A percentile compares a stretch with the other conserved stretches of the same genome.
phyloP scores from a whole-genome alignment of 2,888 invertebrate species.

The Melikaiella ostensackeni region DNA sequence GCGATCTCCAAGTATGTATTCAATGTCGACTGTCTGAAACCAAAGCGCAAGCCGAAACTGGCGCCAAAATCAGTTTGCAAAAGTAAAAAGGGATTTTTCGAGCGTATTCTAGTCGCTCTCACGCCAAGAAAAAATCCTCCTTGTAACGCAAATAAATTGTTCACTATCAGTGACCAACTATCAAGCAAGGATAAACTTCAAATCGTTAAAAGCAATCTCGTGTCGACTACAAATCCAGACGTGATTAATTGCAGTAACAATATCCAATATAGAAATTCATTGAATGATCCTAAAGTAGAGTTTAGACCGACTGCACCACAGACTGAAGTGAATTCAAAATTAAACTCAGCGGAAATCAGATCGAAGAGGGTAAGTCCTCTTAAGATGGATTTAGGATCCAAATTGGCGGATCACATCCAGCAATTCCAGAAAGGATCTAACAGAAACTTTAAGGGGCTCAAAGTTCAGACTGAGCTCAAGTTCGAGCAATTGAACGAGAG shows the following conservation, averaged over 20 bases:
- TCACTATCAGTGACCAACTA: slow-evolving; percentile 63
- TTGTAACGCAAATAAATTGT: slow-evolving; percentile 57
- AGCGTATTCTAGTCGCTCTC: slow-evolving; percentile 54
- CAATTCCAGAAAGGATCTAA: slow-evolving; percentile 63
- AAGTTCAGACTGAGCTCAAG: slow-evolving; percentile 63
- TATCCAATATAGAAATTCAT: slow-evolving; percentile 72
- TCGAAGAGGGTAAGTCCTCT: slow-evolving; percentile 51
- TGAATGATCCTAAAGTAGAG: slow-evolving; percentile 41
- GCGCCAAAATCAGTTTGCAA: slow-evolving; percentile 8
- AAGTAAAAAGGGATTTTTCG: slow-evolving; percentile 53
- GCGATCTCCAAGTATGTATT: slow-evolving; percentile 79
- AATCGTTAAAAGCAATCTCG: slow-evolving; percentile 81
- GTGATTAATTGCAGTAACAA: slow-evolving; percentile 76
- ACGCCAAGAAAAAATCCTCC: slow-evolving; percentile 47
- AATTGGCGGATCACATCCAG: slow-evolving; percentile 66
- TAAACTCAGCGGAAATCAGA: not conserved
- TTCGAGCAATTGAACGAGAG: slow-evolving; percentile 68
- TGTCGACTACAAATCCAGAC: slow-evolving; percentile 83
- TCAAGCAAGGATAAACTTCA: slow-evolving; percentile 75
- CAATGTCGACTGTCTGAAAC: slow-evolving; percentile 68
- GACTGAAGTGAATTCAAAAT: not conserved
- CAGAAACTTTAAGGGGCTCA: slow-evolving; percentile 69
- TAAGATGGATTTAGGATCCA: slow-evolving; percentile 62
- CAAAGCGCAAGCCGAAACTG: slow-evolving; percentile 57
- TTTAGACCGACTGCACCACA: slow-evolving; percentile 14